phyloP scores from a whole-genome alignment of 2,113 vertebrate genomes.

The rat (Rattus norvegicus) region DNA sequence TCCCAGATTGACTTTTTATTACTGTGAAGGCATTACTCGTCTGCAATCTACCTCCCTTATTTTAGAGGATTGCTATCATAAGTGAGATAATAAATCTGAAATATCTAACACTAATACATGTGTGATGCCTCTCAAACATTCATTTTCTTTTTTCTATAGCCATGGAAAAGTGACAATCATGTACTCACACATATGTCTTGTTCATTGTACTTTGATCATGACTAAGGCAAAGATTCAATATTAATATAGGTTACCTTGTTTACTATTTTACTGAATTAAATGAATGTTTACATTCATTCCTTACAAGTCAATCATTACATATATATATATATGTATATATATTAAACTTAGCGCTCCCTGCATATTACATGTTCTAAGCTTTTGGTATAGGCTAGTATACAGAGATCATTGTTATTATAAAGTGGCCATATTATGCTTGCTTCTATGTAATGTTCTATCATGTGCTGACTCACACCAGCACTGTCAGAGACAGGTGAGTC shows the following conservation, averaged over 20 bases:
- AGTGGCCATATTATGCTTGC: background rate
- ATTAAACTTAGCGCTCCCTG: background rate
- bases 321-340: no score
- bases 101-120: background rate
- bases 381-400: background rate
- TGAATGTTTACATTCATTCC: background rate
- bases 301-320: background rate
- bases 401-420: background rate
- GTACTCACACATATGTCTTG: background rate
- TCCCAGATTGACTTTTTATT: background rate
- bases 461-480: no score
- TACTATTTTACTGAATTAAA: conserved; percentile 23
- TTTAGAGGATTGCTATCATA: background rate
- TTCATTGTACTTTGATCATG: background rate
- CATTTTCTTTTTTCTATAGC: background rate
- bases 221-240: background rate
- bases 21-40: background rate
- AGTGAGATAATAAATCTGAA: background rate
- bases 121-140: background rate
- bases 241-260: conserved; percentile 3
- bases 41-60: background rate
- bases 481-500: background rate
- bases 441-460: background rate
- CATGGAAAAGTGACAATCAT: background rate
- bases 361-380: background rate